These are phyloP conservation scores for Rousettus madagascariensis DNA, from an alignment of 2,797 vertebrate genomes.

Conservation along the genomic window DNA sequence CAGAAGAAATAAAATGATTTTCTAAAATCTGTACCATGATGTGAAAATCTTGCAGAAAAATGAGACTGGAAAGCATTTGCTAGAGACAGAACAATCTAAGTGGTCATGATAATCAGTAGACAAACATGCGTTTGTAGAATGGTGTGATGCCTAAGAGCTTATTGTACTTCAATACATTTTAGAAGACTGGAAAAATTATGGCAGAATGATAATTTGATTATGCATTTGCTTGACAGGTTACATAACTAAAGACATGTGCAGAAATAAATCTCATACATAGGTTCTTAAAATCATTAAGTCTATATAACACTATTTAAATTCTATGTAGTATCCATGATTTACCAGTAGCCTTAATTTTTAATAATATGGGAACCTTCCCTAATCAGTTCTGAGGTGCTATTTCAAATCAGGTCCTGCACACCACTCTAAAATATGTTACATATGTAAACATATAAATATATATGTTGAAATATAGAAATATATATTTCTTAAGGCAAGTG, in stretches of 20 bases:
- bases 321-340: not conserved
- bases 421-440: not conserved
- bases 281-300: conserved; percentile 23
- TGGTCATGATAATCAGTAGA: not conserved
- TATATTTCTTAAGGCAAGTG: not conserved
- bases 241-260: not conserved
- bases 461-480: not conserved
- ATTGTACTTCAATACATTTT: not conserved
- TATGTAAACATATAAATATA: not conserved
- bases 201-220: not conserved
- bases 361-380: not conserved
- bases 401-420: not conserved
- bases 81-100: not conserved
- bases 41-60: not conserved
- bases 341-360: not conserved
- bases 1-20: not conserved
- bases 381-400: not conserved
- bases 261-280: not conserved
- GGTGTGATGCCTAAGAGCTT: not conserved
- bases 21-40: not conserved
- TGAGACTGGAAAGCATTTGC: not conserved
- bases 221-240: not conserved
- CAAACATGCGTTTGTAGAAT: not conserved
- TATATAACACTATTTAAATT: not conserved
- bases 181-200: not conserved